phyloP scores from a whole-genome alignment of 2,888 invertebrate genomes.

The Cryptocephalus moraei region DNA sequence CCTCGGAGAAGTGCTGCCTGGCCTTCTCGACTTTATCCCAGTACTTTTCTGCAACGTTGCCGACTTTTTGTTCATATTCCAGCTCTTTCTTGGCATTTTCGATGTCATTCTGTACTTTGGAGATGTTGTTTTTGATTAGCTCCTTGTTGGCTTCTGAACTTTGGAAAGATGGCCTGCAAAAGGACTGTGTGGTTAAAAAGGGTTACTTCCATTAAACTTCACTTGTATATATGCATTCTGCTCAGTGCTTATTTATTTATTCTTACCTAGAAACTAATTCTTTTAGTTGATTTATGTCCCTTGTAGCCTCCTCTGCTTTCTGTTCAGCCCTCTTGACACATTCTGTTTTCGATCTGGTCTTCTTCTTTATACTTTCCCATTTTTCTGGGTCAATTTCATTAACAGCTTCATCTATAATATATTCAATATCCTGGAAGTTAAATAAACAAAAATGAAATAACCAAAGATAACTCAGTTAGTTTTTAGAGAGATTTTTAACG shows the following conservation, averaged over 20 bases:
- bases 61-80: slow-evolving; percentile 44
- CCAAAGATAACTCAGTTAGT: background rate
- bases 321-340: slow-evolving; percentile 48
- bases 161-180: slow-evolving; percentile 27
- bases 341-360: slow-evolving; percentile 47
- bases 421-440: slow-evolving; percentile 35
- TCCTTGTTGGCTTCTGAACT: slow-evolving; percentile 39
- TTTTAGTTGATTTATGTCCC: slow-evolving; percentile 37
- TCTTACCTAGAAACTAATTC: slow-evolving; percentile 32
- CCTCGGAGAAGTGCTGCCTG: slow-evolving; percentile 50
- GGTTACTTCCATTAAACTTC: no score
- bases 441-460: background rate
- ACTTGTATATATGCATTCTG: no score
- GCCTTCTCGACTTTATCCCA: slow-evolving; percentile 67
- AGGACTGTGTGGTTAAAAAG: no score
- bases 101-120: slow-evolving; percentile 46
- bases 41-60: slow-evolving; percentile 64
- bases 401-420: slow-evolving; percentile 50
- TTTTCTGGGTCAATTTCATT: slow-evolving; percentile 48
- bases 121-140: slow-evolving; percentile 46
- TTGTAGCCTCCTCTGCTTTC: slow-evolving; percentile 37
- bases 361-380: slow-evolving; percentile 49
- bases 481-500: background rate
- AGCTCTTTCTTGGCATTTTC: slow-evolving; percentile 48
- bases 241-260: background rate